Conservation (phyloP, 2,888 invertebrate genomes). For the Acanthosepion pharaonis region DNA sequence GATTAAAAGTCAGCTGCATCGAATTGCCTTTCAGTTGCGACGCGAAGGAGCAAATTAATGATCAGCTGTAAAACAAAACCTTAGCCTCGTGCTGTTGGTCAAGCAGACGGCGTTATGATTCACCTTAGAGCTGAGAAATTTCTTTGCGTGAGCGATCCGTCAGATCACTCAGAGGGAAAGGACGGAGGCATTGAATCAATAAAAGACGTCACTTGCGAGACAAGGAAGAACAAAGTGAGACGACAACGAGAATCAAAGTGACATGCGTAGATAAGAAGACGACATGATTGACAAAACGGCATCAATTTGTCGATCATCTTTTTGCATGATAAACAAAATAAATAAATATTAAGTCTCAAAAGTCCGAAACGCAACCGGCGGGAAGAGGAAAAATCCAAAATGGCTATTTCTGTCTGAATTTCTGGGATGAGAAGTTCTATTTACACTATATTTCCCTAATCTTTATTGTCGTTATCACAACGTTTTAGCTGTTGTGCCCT, state of each 20-base stretch:
- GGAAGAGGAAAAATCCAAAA: too few species aligned
- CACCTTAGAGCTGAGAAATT: not conserved
- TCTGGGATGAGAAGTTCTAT: too few species aligned
- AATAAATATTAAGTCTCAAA: too few species aligned
- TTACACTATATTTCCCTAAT: too few species aligned
- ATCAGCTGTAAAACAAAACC: not conserved
- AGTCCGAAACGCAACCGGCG: too few species aligned
- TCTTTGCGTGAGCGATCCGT: not conserved
- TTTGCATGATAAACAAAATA: not conserved
- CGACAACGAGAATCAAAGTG: not conserved
- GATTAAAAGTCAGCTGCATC: not conserved
- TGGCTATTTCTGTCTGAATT: too few species aligned
- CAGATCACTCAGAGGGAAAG: not conserved
- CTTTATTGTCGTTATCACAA: too few species aligned
- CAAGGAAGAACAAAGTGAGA: not conserved
- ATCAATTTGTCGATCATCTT: not conserved
- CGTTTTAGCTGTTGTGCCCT: too few species aligned
- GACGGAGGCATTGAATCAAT: not conserved
- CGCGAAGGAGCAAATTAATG: not conserved
- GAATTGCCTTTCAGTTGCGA: not conserved
- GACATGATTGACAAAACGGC: not conserved
- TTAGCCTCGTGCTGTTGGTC: not conserved
- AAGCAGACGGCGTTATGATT: not conserved
- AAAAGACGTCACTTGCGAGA: not conserved
- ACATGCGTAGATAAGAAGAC: not conserved